Percentiles rank a stretch among this genome's conserved stretches.
Evolutionary conservation across 64 coral and sea anemone species (phyloP).

Genomic region (Dendrophyllia cribrosa): DNA sequence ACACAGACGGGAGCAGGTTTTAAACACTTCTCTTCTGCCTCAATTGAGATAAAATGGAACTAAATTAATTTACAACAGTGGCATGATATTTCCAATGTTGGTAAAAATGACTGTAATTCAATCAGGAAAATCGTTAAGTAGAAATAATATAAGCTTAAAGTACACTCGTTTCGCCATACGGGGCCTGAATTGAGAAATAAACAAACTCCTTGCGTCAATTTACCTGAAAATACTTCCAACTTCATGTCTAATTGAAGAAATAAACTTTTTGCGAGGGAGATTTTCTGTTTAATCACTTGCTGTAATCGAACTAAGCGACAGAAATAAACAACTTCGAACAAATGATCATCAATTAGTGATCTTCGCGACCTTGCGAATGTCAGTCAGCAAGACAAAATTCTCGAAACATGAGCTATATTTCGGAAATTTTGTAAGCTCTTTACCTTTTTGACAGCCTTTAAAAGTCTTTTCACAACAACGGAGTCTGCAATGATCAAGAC

Average conservation of each 20-base stretch:
- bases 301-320: constrained; percentile 11
- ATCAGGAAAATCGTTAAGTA: neutral
- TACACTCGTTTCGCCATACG: neutral
- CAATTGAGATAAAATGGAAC: neutral
- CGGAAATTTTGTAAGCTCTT: neutral
- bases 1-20: too few species aligned
- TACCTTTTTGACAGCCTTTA: constrained; percentile 94
- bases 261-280: neutral
- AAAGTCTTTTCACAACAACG: constrained; percentile 89
- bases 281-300: neutral
- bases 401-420: neutral
- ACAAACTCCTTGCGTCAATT: neutral
- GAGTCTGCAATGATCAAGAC: constrained; percentile 95
- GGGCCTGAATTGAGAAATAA: neutral
- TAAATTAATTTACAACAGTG: neutral
- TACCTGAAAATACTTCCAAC: neutral
- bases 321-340: constrained; percentile 5
- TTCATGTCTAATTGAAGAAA: neutral
- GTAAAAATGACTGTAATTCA: constrained; percentile 2
- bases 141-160: neutral
- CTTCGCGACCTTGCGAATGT: neutral
- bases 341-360: constrained; percentile 14
- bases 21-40: neutral
- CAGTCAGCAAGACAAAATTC: neutral
- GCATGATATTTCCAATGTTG: neutral